Base-by-base conservation (phyloP, 2,113 vertebrate genomes). In the Siniperca chuatsi region DNA sequence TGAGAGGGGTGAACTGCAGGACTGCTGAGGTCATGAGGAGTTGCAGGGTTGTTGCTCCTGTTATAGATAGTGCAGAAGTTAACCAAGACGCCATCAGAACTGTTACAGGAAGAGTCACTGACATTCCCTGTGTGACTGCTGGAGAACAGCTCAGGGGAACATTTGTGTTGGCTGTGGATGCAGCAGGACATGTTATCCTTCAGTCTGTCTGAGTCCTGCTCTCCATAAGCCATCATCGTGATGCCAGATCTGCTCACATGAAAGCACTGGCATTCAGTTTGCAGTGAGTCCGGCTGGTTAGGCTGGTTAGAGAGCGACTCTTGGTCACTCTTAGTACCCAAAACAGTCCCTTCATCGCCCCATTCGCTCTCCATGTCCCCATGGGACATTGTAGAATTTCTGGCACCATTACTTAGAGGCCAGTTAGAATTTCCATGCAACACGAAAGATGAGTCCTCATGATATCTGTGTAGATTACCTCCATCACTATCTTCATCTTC, bases 51-150 rank as follows among this genome's bases (percentile, higher is more conserved):
- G 23, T 96, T 98, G 95, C 96, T 97, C 75, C 96, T 96, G 93
- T 96, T 96, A 91, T 99, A 99, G 71, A 99, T 98, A 33, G 98
- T 91, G 85, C 97, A 98, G 94, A 99, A 98, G 81, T 97, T 99
- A 79, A 99, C 97, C 48, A 99, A 94, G 62, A 99, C 93, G 0
- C 98, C 98, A 0, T 99, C 97, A 0, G 98, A 99, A 60, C 98
- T 98, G 93, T 97, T 98, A 90, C 97, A 98, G 77, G 98, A 99
- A 0, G 97, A 98, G 95, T 99, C 98, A 0, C 97, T 99, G 85
- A 95, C 88, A 1, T 95, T 96, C 67, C 97, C 97, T 88, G 96
- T 94, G 74, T 95, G 97, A 50, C 95, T 95, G 90, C 97, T 97
- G 9, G 92, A 94, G 11, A 88, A 70, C 46, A 91, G 90, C 90